These are phyloP conservation scores for Nyctibius grandis DNA, from an alignment of 2,797 vertebrate species.

Conservation along the genomic window DNA sequence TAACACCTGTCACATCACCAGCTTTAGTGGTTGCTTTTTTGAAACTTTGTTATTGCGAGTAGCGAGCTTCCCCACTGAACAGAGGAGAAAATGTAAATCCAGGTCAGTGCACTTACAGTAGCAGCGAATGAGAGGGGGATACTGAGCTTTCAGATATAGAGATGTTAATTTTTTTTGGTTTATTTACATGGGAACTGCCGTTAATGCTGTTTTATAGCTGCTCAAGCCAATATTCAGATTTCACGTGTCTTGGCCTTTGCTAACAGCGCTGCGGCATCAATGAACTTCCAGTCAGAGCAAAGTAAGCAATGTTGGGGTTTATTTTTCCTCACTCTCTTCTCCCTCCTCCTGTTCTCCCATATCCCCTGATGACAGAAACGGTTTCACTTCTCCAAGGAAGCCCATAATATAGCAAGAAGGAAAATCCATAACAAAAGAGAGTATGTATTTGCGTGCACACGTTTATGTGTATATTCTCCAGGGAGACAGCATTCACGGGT, in stretches of 20 bases:
- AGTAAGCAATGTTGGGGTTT: neutral
- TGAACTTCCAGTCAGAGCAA: neutral
- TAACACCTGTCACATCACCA: neutral
- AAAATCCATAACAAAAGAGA: slow-evolving; percentile 37
- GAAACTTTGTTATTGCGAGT: neutral
- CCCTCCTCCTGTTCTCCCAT: neutral
- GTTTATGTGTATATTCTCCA: slow-evolving; percentile 22
- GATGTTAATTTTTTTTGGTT: neutral
- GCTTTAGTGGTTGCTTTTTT: neutral
- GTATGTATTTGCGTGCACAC: slow-evolving; percentile 19
- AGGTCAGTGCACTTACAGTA: neutral
- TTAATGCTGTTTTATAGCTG: neutral
- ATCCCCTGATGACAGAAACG: neutral
- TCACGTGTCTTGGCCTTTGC: neutral
- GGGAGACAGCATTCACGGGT: slow-evolving; percentile 17
- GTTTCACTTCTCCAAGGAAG: slow-evolving; percentile 23
- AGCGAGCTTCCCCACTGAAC: neutral
- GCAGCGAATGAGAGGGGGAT: neutral
- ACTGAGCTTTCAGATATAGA: neutral
- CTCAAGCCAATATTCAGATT: neutral
- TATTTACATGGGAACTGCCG: neutral
- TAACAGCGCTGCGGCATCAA: neutral
- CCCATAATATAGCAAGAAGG: neutral
- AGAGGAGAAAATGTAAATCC: neutral
- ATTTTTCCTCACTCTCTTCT: neutral